These are phyloP conservation scores for Helleia helle DNA, from an alignment of 2,888 invertebrate genomes.

Conservation along the genomic window DNA sequence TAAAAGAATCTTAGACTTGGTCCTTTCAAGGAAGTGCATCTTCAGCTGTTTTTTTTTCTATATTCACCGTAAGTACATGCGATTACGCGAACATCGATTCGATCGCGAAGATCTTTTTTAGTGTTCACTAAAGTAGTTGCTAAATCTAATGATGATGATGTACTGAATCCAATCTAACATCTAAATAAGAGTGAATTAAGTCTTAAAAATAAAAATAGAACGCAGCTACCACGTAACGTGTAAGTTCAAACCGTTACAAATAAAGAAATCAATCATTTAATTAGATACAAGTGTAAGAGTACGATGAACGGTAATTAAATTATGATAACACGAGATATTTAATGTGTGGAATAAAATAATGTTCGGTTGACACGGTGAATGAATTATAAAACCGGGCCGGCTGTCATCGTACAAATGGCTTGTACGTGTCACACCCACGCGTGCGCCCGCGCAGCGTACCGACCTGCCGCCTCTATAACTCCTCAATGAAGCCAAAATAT, in stretches of 20 bases:
- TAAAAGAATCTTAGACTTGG: no score
- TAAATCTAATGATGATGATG: no score
- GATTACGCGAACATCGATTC: no score
- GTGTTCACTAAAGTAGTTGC: no score
- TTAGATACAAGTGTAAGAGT: neutral
- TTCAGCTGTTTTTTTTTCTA: no score
- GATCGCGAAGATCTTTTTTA: no score
- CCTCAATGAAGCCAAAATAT: neutral
- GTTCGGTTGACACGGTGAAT: slow-evolving; percentile 50
- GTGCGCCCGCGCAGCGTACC: slow-evolving; percentile 25
- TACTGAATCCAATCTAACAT: no score
- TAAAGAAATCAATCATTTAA: neutral
- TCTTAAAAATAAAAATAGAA: no score
- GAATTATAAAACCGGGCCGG: slow-evolving; percentile 62
- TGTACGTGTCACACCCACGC: slow-evolving; percentile 58
- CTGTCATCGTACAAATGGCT: slow-evolving; percentile 62
- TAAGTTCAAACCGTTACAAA: neutral
- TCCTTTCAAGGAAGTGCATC: no score
- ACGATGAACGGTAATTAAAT: neutral
- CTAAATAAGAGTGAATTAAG: no score
- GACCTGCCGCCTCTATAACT: slow-evolving; percentile 20
- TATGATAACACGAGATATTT: neutral
- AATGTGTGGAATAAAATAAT: slow-evolving; percentile 14
- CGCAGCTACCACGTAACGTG: no score
- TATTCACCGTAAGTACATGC: no score